Percentiles rank a stretch among this genome's conserved stretches.
phyloP scores from a whole-genome alignment of 2,888 invertebrate genomes.

The Scaptomyza polygonia region DNA sequence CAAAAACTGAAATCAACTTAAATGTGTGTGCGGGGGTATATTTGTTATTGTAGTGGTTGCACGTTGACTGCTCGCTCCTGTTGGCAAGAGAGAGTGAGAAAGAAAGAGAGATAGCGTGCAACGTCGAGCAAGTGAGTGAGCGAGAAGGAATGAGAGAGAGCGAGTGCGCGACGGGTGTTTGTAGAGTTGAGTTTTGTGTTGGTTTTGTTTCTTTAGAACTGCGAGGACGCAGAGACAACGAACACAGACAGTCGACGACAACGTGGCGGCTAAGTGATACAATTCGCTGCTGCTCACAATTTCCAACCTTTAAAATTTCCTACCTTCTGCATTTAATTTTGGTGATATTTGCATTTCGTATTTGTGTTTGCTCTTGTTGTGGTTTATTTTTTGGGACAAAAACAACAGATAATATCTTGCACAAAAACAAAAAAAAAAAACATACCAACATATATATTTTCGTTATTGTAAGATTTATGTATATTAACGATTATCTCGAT shows the following conservation, averaged over 20 bases:
- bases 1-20: constrained; percentile 56
- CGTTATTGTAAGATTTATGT: constrained; percentile 31
- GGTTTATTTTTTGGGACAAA: constrained; percentile 13
- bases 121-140: constrained; percentile 13
- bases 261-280: constrained; percentile 77
- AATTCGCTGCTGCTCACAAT: constrained; percentile 37
- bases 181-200: constrained; percentile 62
- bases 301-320: constrained; percentile 9
- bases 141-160: constrained; percentile 22
- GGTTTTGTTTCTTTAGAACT: constrained; percentile 38
- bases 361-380: constrained; percentile 44
- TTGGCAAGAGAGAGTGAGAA: background rate
- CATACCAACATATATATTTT: constrained; percentile 11
- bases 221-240: constrained; percentile 54
- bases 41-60: constrained; percentile 72
- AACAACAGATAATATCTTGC: constrained; percentile 48
- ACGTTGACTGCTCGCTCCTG: constrained; percentile 40
- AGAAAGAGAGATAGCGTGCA: constrained; percentile 3
- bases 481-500: constrained; percentile 32
- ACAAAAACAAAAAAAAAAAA: constrained; percentile 3
- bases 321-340: constrained; percentile 8
- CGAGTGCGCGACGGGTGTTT: constrained; percentile 43
- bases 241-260: constrained; percentile 41
- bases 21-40: constrained; percentile 39
- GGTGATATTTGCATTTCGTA: constrained; percentile 19